Evolutionary conservation across 2,113 vertebrate species (phyloP), one percentile per base, ranked within the genome.

Genomic region (Illadopsis cleaveri): DNA sequence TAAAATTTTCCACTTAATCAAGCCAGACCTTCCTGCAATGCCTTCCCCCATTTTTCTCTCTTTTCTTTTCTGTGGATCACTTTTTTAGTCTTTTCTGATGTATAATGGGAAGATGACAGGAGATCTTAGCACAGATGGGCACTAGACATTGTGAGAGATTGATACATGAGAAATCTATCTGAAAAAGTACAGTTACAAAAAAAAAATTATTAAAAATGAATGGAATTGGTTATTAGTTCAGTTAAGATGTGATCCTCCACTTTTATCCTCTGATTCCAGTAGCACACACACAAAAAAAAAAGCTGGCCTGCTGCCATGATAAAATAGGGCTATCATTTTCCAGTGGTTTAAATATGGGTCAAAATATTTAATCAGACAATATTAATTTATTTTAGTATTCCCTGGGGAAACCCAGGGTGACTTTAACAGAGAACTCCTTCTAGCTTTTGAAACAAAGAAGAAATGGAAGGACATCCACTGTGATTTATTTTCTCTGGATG

Each of bases 401-500:
- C 77, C 11, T 62, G 16, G 37, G 61, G 90, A 96, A 91, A 88
- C 35, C 33, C 56, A 58, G 75, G 60, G 51, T 86, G 47, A 81
- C 40, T 89, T 71, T 72, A 91, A 62, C 50, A 82, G 27, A 82
- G 35, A 62, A 61, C 33, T 61, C 57, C 79, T 93, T 83, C 75
- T 76, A 89, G 81, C 75, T 71, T n/a, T 91, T 96, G 84, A 90
- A 95, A 94, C 81, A 96, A 97, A 94, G 21, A 94, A 96, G 68
- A 93, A 68, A 80, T 95, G 31, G 92, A 95, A 93, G 71, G 86
- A 82, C 89, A 90, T 93, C 76, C 86, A 2, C 73, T 61, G 73
- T 93, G 94, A 97, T 97, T 97, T 97, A 97, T 97, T 95, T 96
- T 93, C 95, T 94, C 89, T 88, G 71, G 64, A 48, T 93, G 92